Percentiles rank a stretch among this genome's conserved stretches.
These are phyloP conservation scores for Choristoneura fumiferana DNA, from an alignment of 1,140 invertebrate genomes.

Conservation along the genomic window DNA sequence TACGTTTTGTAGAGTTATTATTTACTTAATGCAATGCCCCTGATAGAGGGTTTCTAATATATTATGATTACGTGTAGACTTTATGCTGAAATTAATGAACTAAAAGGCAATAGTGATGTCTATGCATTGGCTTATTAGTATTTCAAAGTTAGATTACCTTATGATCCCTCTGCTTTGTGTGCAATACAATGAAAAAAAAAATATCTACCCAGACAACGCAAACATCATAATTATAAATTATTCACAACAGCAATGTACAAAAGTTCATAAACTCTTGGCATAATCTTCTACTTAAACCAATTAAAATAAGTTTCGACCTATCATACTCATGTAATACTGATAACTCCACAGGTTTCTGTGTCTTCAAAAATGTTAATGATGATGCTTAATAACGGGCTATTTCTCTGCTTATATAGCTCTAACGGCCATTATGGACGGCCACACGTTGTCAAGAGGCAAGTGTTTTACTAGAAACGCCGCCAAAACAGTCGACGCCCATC, in stretches of 20 bases:
- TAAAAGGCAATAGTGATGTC: constrained; percentile 7
- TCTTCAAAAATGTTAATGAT: constrained; percentile 11
- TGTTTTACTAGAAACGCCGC: constrained; percentile 77
- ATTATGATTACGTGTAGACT: constrained; percentile 4
- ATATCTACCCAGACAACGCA: neutral
- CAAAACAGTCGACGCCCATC: constrained; percentile 70
- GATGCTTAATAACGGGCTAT: constrained; percentile 46
- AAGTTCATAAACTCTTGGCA: constrained; percentile 14
- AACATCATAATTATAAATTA: neutral
- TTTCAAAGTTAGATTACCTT: constrained; percentile 18
- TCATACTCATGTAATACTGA: constrained; percentile 33
- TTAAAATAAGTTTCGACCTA: neutral
- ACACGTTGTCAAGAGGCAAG: constrained; percentile 79
- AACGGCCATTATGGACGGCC: constrained; percentile 79
- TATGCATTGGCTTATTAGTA: constrained; percentile 6
- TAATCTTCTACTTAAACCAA: constrained; percentile 9
- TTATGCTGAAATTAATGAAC: neutral
- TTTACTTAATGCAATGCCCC: neutral
- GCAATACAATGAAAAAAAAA: constrained; percentile 21
- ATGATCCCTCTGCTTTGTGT: constrained; percentile 28
- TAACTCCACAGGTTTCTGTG: constrained; percentile 2
- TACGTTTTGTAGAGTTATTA: neutral
- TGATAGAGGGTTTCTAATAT: constrained; percentile 3
- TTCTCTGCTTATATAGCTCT: constrained; percentile 73
- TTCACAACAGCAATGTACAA: constrained; percentile 17